Percentiles rank a stretch among this genome's conserved stretches.
Evolutionary conservation across 2,113 vertebrate species (phyloP).

Genomic region (Oxygymnocypris stewartii): DNA sequence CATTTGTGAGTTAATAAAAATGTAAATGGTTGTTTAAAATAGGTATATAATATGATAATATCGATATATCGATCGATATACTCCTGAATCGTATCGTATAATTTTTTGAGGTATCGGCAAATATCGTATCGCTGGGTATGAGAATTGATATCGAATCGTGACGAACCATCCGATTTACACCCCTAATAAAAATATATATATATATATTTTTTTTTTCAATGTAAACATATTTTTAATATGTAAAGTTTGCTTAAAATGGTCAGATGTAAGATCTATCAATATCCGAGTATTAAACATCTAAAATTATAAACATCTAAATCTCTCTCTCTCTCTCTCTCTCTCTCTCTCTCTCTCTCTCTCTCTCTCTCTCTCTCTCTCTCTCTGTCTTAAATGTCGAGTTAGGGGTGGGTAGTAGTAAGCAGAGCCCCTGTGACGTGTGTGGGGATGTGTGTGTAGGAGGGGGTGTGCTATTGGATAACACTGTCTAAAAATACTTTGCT

Average conservation of each 20-base stretch:
- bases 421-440: slow-evolving; percentile 89
- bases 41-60: too few species aligned
- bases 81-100: too few species aligned
- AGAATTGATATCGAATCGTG: too few species aligned
- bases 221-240: not conserved
- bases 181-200: too few species aligned
- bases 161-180: too few species aligned
- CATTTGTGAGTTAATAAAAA: too few species aligned
- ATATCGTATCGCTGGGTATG: too few species aligned
- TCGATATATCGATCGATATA: too few species aligned
- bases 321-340: not conserved
- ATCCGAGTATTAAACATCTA: not conserved
- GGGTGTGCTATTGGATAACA: slow-evolving; percentile 61
- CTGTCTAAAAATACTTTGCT: slow-evolving; percentile 61
- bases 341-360: slow-evolving; percentile 56
- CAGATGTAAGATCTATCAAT: not conserved
- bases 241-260: not conserved
- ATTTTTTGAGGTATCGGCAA: too few species aligned
- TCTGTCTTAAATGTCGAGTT: slow-evolving; percentile 88
- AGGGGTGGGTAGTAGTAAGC: slow-evolving; percentile 66
- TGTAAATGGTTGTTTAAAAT: too few species aligned
- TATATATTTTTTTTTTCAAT: too few species aligned
- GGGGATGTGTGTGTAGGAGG: slow-evolving; percentile 50
- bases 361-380: slow-evolving; percentile 1
- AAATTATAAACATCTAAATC: slow-evolving; percentile 67